phyloP scores from a whole-genome alignment of 2,797 vertebrate genomes.

The Sitta carolinensis region DNA sequence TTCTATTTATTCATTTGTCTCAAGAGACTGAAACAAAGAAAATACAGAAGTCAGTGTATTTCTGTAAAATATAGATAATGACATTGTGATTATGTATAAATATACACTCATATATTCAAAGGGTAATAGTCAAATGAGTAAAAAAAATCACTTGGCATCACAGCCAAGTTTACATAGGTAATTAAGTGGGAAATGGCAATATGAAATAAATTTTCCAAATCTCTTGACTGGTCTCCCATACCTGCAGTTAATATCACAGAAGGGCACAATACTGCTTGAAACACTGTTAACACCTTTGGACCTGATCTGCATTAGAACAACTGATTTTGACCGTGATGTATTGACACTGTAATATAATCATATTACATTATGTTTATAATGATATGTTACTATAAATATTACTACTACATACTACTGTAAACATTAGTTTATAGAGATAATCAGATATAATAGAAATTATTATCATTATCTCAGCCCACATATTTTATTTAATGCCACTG shows the following conservation, averaged over 20 bases:
- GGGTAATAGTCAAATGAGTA: neutral
- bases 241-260: neutral
- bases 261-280: neutral
- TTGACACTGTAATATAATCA: neutral
- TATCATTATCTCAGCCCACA: neutral
- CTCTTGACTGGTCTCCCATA: neutral
- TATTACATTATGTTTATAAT: neutral
- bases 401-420: neutral
- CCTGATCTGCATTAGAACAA: neutral
- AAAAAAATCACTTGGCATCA: neutral
- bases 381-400: neutral
- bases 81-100: neutral
- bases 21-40: neutral
- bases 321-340: neutral
- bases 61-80: neutral
- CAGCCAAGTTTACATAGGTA: neutral
- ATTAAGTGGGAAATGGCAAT: neutral
- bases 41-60: neutral
- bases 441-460: neutral
- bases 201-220: neutral
- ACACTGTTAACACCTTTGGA: neutral
- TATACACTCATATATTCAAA: neutral
- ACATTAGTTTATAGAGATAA: neutral
- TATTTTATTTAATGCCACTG: neutral
- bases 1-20: neutral